These are phyloP conservation scores for Ips typographus DNA, from an alignment of 1,140 invertebrate genomes.

Conservation along the genomic window DNA sequence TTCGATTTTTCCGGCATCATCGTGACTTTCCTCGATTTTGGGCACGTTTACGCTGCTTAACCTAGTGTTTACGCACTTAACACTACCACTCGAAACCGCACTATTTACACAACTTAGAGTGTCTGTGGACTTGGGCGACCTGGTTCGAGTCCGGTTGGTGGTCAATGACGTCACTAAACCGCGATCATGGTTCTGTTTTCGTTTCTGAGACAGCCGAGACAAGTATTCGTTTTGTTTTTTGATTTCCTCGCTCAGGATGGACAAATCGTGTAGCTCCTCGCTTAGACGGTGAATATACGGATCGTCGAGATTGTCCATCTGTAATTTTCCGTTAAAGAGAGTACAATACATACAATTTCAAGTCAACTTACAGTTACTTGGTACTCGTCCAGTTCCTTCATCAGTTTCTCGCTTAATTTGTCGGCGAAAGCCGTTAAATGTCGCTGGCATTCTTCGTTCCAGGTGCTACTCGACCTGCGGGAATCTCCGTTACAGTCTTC, in stretches of 20 bases:
- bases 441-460: constrained; percentile 65
- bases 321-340: background rate
- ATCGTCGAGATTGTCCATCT: constrained; percentile 59
- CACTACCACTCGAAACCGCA: constrained; percentile 32
- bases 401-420: constrained; percentile 68
- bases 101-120: constrained; percentile 9
- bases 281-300: constrained; percentile 60
- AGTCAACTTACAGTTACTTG: constrained; percentile 35
- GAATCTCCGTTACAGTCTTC: constrained; percentile 15
- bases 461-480: constrained; percentile 53
- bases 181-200: background rate
- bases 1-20: background rate
- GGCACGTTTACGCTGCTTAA: constrained; percentile 19
- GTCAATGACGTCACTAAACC: background rate
- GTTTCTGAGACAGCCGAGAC: constrained; percentile 46
- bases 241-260: constrained; percentile 60
- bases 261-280: constrained; percentile 59
- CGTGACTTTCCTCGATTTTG: constrained; percentile 1
- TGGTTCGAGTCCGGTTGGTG: background rate
- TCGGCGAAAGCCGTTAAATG: constrained; percentile 77
- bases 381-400: constrained; percentile 74
- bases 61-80: constrained; percentile 28
- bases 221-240: constrained; percentile 55
- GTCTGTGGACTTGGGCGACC: background rate
- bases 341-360: background rate